Conservation (phyloP, 2,797 vertebrate genomes). For the Eulemur rubriventer region DNA sequence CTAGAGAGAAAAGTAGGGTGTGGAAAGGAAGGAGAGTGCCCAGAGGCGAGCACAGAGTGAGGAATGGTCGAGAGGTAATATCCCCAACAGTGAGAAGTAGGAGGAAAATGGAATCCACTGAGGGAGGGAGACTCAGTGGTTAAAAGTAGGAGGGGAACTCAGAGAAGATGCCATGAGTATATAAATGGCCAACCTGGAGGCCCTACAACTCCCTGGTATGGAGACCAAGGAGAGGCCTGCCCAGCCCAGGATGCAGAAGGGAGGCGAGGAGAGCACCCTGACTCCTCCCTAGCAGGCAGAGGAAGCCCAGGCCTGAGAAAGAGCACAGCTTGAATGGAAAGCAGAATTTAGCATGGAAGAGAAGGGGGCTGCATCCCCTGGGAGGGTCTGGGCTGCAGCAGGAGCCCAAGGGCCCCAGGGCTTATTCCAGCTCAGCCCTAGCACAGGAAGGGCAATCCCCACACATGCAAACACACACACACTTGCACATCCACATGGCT, state of each 20-base stretch:
- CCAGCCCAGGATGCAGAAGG: neutral
- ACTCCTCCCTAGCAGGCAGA: neutral
- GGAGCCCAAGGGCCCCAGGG: neutral
- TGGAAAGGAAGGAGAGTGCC: neutral
- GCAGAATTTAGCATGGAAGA: neutral
- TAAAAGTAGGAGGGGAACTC: neutral
- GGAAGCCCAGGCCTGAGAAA: neutral
- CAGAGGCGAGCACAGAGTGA: neutral
- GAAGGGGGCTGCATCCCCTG: neutral
- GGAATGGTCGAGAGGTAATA: neutral
- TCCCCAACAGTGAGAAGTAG: neutral
- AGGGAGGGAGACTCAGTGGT: neutral
- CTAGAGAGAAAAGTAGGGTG: neutral
- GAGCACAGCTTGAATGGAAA: neutral
- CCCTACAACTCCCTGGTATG: neutral
- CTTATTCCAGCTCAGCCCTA: neutral
- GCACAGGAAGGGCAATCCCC: neutral
- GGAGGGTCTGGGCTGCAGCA: neutral
- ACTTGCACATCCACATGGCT: neutral
- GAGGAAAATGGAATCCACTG: neutral
- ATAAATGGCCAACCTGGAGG: neutral
- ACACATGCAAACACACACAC: neutral
- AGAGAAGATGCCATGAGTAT: neutral
- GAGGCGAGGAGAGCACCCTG: neutral
- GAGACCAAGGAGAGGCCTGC: neutral